Conservation (phyloP, 2,888 invertebrate genomes). For the Microctonus hyperodae region DNA sequence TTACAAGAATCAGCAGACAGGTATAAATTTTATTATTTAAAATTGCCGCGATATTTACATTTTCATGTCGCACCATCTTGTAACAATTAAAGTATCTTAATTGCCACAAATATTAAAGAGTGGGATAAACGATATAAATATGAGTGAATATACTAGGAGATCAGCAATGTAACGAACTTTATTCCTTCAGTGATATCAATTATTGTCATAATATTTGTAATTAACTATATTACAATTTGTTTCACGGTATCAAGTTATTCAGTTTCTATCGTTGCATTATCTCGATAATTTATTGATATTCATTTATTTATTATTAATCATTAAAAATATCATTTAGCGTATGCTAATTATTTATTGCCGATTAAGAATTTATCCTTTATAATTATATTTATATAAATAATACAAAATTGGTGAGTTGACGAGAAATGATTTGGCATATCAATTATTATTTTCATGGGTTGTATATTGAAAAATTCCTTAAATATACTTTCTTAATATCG, state of each 20-base stretch:
- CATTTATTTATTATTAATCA: background rate
- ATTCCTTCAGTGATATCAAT: background rate
- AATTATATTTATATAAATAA: no score
- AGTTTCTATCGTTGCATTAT: background rate
- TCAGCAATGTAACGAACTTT: conserved; percentile 44
- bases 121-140: conserved; percentile 52
- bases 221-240: background rate
- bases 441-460: background rate
- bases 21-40: conserved; percentile 60
- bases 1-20: conserved; percentile 75
- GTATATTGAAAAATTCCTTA: background rate
- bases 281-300: background rate
- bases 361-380: background rate
- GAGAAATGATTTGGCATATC: background rate
- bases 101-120: conserved; percentile 27
- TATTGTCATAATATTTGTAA: background rate
- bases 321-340: background rate
- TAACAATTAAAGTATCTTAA: conserved; percentile 23
- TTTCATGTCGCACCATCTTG: conserved; percentile 29
- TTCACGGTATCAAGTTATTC: background rate
- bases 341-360: background rate
- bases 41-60: conserved; percentile 23
- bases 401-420: background rate
- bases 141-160: conserved; percentile 40
- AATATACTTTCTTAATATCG: conserved; percentile 27